These are phyloP conservation scores for Nannospalax galili DNA, from an alignment of 2,113 vertebrate genomes.

Conservation along the genomic window DNA sequence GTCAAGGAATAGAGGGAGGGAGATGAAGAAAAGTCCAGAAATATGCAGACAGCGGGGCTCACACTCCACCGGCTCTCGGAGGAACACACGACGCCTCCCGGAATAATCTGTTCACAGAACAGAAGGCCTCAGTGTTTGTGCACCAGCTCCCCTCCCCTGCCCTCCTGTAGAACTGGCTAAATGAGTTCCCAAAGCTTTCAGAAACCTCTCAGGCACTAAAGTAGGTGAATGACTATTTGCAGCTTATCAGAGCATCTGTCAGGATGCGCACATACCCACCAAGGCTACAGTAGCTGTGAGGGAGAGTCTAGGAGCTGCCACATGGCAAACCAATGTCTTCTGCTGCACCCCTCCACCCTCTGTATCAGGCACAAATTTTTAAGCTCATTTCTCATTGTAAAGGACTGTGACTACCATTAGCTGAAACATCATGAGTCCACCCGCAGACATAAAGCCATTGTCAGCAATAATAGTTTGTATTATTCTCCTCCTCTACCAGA, in stretches of 20 bases:
- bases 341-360: background rate
- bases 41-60: background rate
- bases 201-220: background rate
- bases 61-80: background rate
- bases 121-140: background rate
- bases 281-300: background rate
- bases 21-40: background rate
- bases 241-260: background rate
- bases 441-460: background rate
- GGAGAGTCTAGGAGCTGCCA: background rate
- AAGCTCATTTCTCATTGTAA: slow-evolving; percentile 5
- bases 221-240: background rate
- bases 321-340: background rate
- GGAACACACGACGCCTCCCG: background rate
- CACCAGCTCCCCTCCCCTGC: background rate
- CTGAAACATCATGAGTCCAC: background rate
- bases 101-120: background rate
- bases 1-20: background rate
- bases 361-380: background rate
- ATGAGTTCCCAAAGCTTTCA: background rate
- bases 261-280: too few species aligned
- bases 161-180: background rate
- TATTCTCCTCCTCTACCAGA: background rate
- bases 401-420: background rate
- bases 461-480: background rate